Evolutionary conservation across 2,797 vertebrate species (phyloP), one percentile per base, ranked within the genome.

Genomic region (Momotus momota): DNA sequence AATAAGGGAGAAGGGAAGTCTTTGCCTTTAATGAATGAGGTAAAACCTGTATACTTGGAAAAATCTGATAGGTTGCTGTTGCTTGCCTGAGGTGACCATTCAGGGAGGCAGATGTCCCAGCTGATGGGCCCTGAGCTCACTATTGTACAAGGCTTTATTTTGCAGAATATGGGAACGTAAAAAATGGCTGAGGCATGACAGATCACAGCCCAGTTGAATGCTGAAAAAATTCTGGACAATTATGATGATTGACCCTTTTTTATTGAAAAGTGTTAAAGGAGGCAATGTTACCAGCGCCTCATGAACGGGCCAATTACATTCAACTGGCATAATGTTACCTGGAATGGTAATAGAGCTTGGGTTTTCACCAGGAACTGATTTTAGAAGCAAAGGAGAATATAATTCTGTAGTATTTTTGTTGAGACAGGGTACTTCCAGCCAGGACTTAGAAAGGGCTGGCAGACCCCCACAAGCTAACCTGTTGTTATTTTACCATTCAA

Each of bases 261-360:
- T 16, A 9, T 4, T 20, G 54, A 35, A n/a, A 82, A 80, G 15
- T 3, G 9, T 43, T 91, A 26, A 31, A 45, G 23, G 3, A n/a
- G 82, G 27, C 15, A 23, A 40, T 1, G 6, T 25, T 26, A 40
- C 20, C 22, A 20, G 33, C 11, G n/a, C 20, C 10, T 51, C 21
- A 23, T 15, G 66, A 58, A 7, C 1, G 16, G 35, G 26, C 17
- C 58, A 31, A 26, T 7, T 58, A 51, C 1, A 0, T 4, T 13
- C 25, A 31, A 65, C 66, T 61, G 54, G 55, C 26, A 0, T 10
- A 29, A 19, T 10, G n/a, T 40, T 64, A 27, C 35, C 33, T 67
- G 22, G n/a, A 75, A 60, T 49, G 38, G 27, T 45, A 57, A 52
- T 33, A 22, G 29, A 33, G 16, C 58, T 90, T 15, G 38, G 17